Evolutionary conservation across 2,113 vertebrate genomes (phyloP).

Genomic region (Chionis minor): DNA sequence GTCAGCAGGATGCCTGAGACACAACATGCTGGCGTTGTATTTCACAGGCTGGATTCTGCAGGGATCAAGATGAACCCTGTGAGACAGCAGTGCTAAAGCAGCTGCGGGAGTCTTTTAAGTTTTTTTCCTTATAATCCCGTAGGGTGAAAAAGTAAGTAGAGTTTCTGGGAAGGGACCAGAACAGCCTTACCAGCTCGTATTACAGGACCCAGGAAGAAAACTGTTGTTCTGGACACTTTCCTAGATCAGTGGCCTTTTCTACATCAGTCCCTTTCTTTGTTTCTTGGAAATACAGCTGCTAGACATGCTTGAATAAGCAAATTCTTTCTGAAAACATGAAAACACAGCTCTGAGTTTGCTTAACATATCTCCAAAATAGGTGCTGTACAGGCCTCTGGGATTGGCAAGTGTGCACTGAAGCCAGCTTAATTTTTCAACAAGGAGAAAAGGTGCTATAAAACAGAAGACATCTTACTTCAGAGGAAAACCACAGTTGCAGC

Average conservation of each 20-base stretch:
- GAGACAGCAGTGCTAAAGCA: neutral
- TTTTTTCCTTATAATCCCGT: neutral
- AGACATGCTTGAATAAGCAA: neutral
- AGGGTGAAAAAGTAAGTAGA: neutral
- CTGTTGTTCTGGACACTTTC: neutral
- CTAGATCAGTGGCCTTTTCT: neutral
- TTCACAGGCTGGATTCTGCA: neutral
- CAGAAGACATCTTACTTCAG: neutral
- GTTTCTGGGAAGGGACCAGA: neutral
- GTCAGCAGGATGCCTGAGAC: constrained; percentile 28
- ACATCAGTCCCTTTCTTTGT: neutral
- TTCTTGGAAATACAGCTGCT: neutral
- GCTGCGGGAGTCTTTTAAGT: neutral
- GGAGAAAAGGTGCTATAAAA: neutral
- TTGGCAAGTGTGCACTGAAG: neutral
- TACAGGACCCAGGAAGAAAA: neutral
- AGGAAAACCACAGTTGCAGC: neutral
- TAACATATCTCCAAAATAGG: neutral
- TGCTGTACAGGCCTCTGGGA: neutral
- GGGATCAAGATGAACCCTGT: neutral
- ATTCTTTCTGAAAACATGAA: neutral
- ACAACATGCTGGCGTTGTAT: neutral
- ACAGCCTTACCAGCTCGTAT: neutral
- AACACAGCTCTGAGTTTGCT: neutral
- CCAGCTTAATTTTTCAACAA: neutral